These are phyloP conservation scores for Ormyrus thymus DNA, from an alignment of 2,888 invertebrate species.

Conservation along the genomic window DNA sequence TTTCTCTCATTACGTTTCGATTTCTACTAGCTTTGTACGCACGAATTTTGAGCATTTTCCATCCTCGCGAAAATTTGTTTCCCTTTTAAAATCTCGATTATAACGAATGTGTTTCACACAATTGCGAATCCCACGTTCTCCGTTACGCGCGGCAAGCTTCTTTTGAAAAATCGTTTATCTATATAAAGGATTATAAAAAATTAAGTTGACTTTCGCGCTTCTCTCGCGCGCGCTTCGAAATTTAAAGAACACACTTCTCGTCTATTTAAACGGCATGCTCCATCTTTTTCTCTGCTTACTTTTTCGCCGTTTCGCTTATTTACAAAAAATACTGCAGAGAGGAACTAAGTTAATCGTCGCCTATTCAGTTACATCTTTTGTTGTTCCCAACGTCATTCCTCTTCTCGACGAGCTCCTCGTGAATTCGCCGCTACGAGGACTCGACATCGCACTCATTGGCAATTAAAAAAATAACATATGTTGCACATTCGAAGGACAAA, in stretches of 20 bases:
- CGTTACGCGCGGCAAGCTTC: background rate
- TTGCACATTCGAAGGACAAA: slow-evolving; percentile 26
- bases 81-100: background rate
- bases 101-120: slow-evolving; percentile 1
- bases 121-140: slow-evolving; percentile 17
- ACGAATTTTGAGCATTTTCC: slow-evolving; percentile 67
- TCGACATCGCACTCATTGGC: slow-evolving; percentile 22
- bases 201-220: slow-evolving; percentile 6
- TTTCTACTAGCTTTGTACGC: slow-evolving; percentile 65
- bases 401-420: background rate
- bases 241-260: background rate
- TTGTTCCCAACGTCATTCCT: background rate
- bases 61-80: slow-evolving; percentile 61
- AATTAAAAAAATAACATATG: slow-evolving; percentile 44
- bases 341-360: slow-evolving; percentile 21
- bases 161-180: background rate
- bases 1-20: slow-evolving; percentile 33
- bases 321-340: slow-evolving; percentile 32
- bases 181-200: slow-evolving; percentile 22
- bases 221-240: background rate
- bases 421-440: slow-evolving; percentile 17
- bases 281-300: background rate
- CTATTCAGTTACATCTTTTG: slow-evolving; percentile 1
- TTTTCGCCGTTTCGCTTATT: background rate
- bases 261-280: background rate